Conservation (phyloP, 1,140 invertebrate species). For the Plectus sambesii region DNA sequence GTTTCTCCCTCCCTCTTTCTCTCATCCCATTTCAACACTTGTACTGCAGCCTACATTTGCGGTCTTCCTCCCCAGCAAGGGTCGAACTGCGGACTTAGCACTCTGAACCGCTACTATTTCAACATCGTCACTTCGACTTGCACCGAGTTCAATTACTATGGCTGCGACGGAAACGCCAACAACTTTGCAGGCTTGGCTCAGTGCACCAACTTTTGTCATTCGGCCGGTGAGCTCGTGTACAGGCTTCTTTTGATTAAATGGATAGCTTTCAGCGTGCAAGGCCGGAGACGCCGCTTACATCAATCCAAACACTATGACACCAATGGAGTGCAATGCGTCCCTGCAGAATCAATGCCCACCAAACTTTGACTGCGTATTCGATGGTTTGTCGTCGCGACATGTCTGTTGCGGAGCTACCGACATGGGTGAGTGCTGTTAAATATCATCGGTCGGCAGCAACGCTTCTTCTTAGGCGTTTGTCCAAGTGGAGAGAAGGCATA, state of each 20-base stretch:
- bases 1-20: no score
- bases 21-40: no score
- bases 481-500: conserved; percentile 40
- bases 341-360: conserved; percentile 38
- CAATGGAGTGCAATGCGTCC: conserved; percentile 42
- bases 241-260: no score
- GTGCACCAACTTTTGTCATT: no score
- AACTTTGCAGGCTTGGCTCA: conserved; percentile 42
- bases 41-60: conserved; percentile 42
- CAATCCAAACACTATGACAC: conserved; percentile 43
- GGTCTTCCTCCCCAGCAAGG: conserved; percentile 43
- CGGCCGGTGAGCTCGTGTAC: no score
- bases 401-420: conserved; percentile 43
- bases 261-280: no score
- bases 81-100: conserved; percentile 35
- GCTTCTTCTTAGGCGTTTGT: no score
- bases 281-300: conserved; percentile 43
- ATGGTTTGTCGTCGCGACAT: conserved; percentile 37
- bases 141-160: conserved; percentile 45
- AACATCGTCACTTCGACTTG: conserved; percentile 45
- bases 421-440: conserved; percentile 29
- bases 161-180: conserved; percentile 39
- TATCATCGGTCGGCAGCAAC: no score
- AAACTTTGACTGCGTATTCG: conserved; percentile 41
- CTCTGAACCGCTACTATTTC: conserved; percentile 40